Evolutionary conservation across 2,113 vertebrate species (phyloP).

Genomic region (Entelurus aequoreus): DNA sequence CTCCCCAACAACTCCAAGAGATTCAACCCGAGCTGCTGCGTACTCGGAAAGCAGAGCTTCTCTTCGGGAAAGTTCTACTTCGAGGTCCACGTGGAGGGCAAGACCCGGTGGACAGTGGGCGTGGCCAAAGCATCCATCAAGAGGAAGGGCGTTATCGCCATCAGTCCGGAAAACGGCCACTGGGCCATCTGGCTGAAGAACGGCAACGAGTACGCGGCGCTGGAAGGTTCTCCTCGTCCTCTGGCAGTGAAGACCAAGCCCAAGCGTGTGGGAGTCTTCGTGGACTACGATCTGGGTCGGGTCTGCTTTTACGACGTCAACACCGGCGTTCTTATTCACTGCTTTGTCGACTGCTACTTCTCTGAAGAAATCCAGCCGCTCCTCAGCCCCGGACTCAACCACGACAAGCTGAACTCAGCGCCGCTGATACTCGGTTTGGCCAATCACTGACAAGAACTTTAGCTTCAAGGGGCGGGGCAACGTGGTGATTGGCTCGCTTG

Average conservation of each 20-base stretch:
- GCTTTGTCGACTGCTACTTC: not conserved
- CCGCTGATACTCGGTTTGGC: not conserved
- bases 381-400: not conserved
- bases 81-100: conserved; percentile 11
- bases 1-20: not conserved
- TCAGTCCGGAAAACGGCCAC: conserved; percentile 12
- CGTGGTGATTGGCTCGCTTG: too few relatives aligned
- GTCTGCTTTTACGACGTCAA: conserved; percentile 1
- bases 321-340: not conserved
- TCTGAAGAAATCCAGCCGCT: not conserved
- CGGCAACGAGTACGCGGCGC: not conserved
- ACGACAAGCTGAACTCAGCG: not conserved
- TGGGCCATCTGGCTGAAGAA: conserved; percentile 17
- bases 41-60: conserved; percentile 14
- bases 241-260: not conserved
- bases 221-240: not conserved
- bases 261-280: not conserved
- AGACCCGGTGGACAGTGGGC: conserved; percentile 6
- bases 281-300: not conserved
- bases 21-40: conserved; percentile 4
- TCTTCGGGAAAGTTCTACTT: conserved; percentile 16
- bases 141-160: conserved; percentile 9
- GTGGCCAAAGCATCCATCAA: conserved; percentile 6
- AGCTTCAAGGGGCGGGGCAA: too few relatives aligned
- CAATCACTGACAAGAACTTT: too few relatives aligned